Evolutionary conservation across 2,888 invertebrate genomes (phyloP).

Genomic region (Drosophila kambysellisi): DNA sequence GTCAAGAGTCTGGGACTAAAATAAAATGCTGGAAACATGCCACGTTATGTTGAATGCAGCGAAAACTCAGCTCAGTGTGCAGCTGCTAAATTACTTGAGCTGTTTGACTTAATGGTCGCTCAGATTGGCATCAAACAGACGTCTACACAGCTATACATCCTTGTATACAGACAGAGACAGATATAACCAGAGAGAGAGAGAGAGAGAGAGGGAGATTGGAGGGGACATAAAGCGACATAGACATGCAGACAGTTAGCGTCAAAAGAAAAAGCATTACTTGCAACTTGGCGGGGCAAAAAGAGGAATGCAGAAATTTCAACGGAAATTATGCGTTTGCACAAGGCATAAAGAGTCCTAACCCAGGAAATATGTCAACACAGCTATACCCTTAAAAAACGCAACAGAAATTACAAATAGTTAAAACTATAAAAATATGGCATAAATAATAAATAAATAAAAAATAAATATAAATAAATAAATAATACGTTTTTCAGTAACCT

Average conservation of each 20-base stretch:
- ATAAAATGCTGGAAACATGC: conserved; percentile 35
- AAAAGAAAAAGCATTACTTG: conserved; percentile 70
- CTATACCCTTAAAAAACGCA: conserved; percentile 3
- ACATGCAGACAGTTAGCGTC: conserved; percentile 33
- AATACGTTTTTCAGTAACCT: not conserved
- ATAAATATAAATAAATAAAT: no score
- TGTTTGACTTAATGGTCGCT: conserved; percentile 70
- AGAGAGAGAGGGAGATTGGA: not conserved
- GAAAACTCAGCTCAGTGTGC: conserved; percentile 32
- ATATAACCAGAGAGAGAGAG: not conserved
- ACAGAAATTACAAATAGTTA: not conserved
- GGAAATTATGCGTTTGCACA: conserved; percentile 65
- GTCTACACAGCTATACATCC: conserved; percentile 17
- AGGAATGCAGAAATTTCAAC: conserved; percentile 40
- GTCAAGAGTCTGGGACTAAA: conserved; percentile 35
- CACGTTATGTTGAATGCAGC: conserved; percentile 16
- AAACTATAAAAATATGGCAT: not conserved
- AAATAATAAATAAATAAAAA: no score
- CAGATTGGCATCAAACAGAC: conserved; percentile 77
- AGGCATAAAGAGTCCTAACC: conserved; percentile 22
- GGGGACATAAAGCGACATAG: not conserved
- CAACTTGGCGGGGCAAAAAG: conserved; percentile 39
- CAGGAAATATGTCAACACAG: not conserved
- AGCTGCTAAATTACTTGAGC: conserved; percentile 62
- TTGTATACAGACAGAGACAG: not conserved